These are phyloP conservation scores for Netelia virgata DNA, from an alignment of 2,888 invertebrate genomes.

Conservation along the genomic window DNA sequence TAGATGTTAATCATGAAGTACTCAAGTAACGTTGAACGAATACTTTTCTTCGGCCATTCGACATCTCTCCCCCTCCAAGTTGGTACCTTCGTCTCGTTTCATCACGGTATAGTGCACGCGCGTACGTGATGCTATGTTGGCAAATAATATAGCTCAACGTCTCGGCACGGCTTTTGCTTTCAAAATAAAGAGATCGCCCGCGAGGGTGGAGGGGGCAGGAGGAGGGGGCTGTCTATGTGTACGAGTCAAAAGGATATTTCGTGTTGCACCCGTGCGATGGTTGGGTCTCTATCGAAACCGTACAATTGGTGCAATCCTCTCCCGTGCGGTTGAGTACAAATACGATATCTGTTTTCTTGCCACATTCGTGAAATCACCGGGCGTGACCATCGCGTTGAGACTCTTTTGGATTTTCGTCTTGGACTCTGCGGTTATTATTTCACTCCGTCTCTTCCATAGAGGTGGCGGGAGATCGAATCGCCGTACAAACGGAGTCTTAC, in stretches of 20 bases:
- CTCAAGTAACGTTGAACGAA: slow-evolving; percentile 15
- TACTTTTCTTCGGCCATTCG: slow-evolving; percentile 34
- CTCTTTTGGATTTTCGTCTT: slow-evolving; percentile 49
- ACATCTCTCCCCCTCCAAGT: neutral
- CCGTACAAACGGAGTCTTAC: slow-evolving; percentile 17
- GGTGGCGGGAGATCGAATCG: slow-evolving; percentile 7
- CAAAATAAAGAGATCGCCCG: slow-evolving; percentile 56
- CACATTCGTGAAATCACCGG: slow-evolving; percentile 57
- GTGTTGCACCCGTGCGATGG: slow-evolving; percentile 54
- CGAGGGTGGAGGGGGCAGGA: neutral
- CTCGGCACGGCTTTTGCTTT: slow-evolving; percentile 44
- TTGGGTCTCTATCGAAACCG: slow-evolving; percentile 47
- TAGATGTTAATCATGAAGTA: slow-evolving; percentile 29
- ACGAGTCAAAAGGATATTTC: slow-evolving; percentile 55
- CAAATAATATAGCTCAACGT: slow-evolving; percentile 46
- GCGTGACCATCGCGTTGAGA: slow-evolving; percentile 56
- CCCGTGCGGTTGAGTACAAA: slow-evolving; percentile 42
- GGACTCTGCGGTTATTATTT: slow-evolving; percentile 52
- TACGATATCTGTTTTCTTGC: slow-evolving; percentile 50
- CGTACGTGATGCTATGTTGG: slow-evolving; percentile 58
- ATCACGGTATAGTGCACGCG: slow-evolving; percentile 56
- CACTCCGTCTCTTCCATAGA: slow-evolving; percentile 21
- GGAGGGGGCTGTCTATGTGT: neutral
- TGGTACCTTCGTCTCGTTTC: slow-evolving; percentile 50
- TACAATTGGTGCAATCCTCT: slow-evolving; percentile 60